Conservation (phyloP, 2,888 invertebrate genomes). For the Athrips mouffetella region DNA sequence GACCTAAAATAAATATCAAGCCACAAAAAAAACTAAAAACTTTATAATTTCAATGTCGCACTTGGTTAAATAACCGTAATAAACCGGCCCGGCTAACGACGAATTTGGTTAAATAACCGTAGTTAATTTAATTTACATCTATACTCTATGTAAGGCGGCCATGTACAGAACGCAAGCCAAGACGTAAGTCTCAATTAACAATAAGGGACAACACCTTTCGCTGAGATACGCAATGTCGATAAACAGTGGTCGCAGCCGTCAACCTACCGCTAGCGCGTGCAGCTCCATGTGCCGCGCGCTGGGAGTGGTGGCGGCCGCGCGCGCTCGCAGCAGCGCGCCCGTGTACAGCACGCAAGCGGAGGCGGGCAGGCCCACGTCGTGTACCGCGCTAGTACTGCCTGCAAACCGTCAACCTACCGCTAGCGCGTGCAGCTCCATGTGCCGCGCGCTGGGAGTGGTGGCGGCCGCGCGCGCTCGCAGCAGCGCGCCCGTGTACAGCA, state of each 20-base stretch:
- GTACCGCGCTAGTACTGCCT: constrained; percentile 68
- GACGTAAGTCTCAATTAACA: too few relatives aligned
- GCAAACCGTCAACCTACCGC: constrained; percentile 3
- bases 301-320: constrained; percentile 92
- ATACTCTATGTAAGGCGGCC: too few relatives aligned
- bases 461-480: constrained; percentile 94
- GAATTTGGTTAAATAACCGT: too few relatives aligned
- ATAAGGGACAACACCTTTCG: too few relatives aligned
- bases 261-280: constrained; percentile 87
- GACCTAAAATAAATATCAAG: too few relatives aligned
- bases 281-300: constrained; percentile 90
- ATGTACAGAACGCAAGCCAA: too few relatives aligned
- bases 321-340: constrained; percentile 93
- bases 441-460: constrained; percentile 87
- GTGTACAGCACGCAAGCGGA: constrained; percentile 97
- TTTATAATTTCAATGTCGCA: too few relatives aligned
- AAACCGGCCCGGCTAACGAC: too few relatives aligned
- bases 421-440: constrained; percentile 90
- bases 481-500: constrained; percentile 96
- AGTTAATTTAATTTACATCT: too few relatives aligned
- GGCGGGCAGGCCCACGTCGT: constrained; percentile 95
- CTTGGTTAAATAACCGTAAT: too few relatives aligned
- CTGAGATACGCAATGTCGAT: too few relatives aligned
- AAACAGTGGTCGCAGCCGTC: constrained; percentile 64
- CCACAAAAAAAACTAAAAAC: too few relatives aligned